phyloP scores from a whole-genome alignment of 2,113 vertebrate genomes.

The Sisor rabdophorus region DNA sequence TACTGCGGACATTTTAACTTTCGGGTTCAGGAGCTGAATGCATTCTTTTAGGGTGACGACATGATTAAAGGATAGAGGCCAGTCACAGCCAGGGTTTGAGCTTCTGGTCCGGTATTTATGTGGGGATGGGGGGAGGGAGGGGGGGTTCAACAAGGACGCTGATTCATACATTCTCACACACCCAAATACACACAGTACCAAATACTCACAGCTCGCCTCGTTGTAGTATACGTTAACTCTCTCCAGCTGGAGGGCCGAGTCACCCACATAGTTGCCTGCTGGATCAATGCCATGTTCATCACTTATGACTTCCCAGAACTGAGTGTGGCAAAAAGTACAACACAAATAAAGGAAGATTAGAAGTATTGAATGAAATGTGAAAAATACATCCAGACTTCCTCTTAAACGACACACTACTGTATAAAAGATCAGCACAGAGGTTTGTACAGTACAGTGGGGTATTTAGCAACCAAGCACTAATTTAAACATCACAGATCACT shows the following conservation, averaged over 20 bases:
- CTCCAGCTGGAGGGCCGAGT: slow-evolving; percentile 86
- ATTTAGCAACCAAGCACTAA: neutral
- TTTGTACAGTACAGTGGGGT: neutral
- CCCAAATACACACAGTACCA: neutral
- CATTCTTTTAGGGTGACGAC: slow-evolving; percentile 39
- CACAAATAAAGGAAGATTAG: neutral
- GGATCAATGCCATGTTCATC: slow-evolving; percentile 89
- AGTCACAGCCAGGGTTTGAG: slow-evolving; percentile 1
- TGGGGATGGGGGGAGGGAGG: neutral
- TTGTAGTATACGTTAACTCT: slow-evolving; percentile 91
- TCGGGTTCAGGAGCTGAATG: neutral
- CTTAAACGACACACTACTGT: neutral
- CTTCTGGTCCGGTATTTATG: slow-evolving; percentile 3
- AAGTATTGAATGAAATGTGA: neutral
- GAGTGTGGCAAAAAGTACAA: slow-evolving; percentile 5
- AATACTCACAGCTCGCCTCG: slow-evolving; percentile 85
- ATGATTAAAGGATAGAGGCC: slow-evolving; percentile 11
- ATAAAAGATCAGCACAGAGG: neutral
- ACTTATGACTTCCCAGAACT: slow-evolving; percentile 96
- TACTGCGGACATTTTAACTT: slow-evolving; percentile 4
- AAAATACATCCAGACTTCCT: neutral
- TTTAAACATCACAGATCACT: neutral
- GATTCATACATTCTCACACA: slow-evolving; percentile 27
- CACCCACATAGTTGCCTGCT: slow-evolving; percentile 83
- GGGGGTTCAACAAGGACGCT: slow-evolving; percentile 19